These are phyloP conservation scores for Monopis laevigella DNA, from an alignment of 2,888 invertebrate genomes.

Conservation along the genomic window DNA sequence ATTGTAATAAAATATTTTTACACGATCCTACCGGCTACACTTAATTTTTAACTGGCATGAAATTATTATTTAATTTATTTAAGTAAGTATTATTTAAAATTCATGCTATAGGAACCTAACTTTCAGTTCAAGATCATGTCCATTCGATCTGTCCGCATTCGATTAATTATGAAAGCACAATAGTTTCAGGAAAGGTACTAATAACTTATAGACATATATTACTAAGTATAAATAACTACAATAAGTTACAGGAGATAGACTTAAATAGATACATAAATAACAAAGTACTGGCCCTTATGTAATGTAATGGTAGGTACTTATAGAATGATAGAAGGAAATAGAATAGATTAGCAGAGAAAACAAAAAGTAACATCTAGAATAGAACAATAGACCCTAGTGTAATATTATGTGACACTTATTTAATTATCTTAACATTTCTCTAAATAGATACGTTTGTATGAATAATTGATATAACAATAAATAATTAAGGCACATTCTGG, in stretches of 20 bases:
- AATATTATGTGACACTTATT: no score
- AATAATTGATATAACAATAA: conserved; percentile 48
- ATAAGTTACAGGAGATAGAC: not conserved
- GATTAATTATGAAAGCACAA: not conserved
- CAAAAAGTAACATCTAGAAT: no score
- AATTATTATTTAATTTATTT: no score
- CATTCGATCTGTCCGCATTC: conserved; percentile 23
- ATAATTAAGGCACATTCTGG: conserved; percentile 63
- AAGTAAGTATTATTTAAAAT: conserved; percentile 40
- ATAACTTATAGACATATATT: not conserved
- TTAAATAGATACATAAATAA: conserved; percentile 5
- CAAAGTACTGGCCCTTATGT: conserved; percentile 2
- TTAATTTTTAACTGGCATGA: no score
- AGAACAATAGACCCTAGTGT: no score
- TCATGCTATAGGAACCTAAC: conserved; percentile 58
- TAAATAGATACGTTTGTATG: not conserved
- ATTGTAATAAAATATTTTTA: no score
- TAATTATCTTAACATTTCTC: no score
- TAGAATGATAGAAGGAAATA: no score
- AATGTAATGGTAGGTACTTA: no score
- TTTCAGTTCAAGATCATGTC: conserved; percentile 54
- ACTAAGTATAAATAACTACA: conserved; percentile 2
- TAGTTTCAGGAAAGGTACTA: not conserved
- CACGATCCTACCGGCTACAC: no score
- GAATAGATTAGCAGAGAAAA: no score